phyloP scores from a whole-genome alignment of 92 coral and sea anemone genomes.

The Epizoanthus stellaris region DNA sequence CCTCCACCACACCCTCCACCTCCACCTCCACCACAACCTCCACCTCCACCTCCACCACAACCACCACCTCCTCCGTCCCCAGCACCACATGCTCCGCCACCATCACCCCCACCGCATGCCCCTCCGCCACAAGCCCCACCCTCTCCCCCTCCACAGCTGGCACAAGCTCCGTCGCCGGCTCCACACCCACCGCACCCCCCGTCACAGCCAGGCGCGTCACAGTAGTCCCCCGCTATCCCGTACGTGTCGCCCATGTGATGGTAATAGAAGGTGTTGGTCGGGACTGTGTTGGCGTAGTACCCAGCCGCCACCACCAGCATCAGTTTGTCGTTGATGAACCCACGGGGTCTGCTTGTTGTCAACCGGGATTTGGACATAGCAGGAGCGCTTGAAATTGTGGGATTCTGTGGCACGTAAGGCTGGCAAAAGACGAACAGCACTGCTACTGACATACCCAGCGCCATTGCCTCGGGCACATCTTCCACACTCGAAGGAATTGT shows the following conservation, averaged over 20 bases:
- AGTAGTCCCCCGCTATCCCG: constrained; percentile 26
- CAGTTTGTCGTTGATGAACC: constrained; percentile 46
- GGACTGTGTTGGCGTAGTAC: constrained; percentile 57
- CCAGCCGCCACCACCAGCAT: constrained; percentile 62
- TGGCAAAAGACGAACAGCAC: constrained; percentile 76
- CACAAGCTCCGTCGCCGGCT: constrained; percentile 32
- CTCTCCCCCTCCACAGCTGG: constrained; percentile 6
- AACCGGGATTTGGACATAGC: constrained; percentile 9
- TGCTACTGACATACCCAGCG: constrained; percentile 75
- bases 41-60: constrained; percentile 7
- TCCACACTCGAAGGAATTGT: constrained; percentile 57
- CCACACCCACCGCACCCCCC: constrained; percentile 50
- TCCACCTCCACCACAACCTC: neutral
- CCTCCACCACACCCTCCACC: neutral
- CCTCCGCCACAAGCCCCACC: constrained; percentile 38
- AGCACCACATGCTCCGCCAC: constrained; percentile 29
- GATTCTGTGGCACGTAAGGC: constrained; percentile 43
- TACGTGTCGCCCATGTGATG: constrained; percentile 9
- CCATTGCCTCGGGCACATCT: constrained; percentile 72
- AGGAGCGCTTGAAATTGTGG: constrained; percentile 21
- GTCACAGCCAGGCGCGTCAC: constrained; percentile 31
- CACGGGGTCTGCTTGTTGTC: constrained; percentile 38
- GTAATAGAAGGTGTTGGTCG: constrained; percentile 49
- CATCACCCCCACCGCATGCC: constrained; percentile 16
- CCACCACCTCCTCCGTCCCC: neutral